A percentile compares a stretch with the other conserved stretches of the same genome.
Evolutionary conservation across 2,113 vertebrate species (phyloP).

Genomic region (Scomber japonicus): DNA sequence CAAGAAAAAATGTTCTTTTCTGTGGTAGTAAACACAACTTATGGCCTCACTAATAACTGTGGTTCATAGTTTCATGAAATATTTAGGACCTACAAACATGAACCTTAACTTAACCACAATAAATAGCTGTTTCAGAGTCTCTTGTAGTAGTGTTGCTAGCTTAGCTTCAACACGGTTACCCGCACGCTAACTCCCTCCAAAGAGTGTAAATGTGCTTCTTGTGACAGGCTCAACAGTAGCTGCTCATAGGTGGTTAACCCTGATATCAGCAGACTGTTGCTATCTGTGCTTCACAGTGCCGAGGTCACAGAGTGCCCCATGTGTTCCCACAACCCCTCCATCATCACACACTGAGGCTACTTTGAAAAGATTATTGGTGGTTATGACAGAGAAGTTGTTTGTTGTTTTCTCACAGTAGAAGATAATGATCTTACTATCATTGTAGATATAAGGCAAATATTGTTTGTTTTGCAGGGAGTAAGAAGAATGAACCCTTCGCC

Average conservation of each 20-base stretch:
- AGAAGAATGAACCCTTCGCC: neutral
- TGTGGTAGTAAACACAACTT: neutral
- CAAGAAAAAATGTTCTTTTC: neutral
- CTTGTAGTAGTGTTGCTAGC: neutral
- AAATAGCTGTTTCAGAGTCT: neutral
- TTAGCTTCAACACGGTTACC: neutral
- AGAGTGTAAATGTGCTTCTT: neutral
- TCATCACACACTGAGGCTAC: no score
- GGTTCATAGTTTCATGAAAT: neutral
- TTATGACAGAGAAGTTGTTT: no score
- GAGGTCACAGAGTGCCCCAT: no score
- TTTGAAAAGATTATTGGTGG: no score
- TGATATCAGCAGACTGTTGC: neutral
- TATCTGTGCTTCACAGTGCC: neutral
- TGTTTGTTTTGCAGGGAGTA: neutral
- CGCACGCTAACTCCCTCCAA: neutral
- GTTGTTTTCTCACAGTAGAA: neutral
- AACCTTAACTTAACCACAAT: neutral
- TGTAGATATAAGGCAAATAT: neutral
- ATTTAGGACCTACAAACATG: neutral
- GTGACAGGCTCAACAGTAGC: neutral
- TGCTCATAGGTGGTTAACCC: neutral
- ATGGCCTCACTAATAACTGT: neutral
- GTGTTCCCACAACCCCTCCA: no score
- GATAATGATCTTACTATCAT: neutral